Evolutionary conservation across 2,797 vertebrate genomes (phyloP).

Genomic region (Crenuchus spilurus): DNA sequence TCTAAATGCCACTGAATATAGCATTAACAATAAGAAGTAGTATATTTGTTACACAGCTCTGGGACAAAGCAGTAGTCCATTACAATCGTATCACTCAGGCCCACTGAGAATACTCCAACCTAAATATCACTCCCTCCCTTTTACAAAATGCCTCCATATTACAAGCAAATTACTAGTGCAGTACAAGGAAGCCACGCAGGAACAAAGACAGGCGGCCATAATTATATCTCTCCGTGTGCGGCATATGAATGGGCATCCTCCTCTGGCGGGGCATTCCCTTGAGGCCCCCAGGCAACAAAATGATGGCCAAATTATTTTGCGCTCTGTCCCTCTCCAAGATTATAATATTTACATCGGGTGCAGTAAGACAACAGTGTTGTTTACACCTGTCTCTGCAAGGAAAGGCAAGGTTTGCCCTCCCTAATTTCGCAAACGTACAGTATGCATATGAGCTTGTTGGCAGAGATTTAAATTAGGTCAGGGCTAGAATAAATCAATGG

Average conservation of each 20-base stretch:
- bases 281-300: conserved; percentile 77
- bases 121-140: conserved; percentile 73
- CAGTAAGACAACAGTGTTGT: conserved; percentile 80
- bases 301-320: conserved; percentile 84
- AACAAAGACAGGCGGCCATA: conserved; percentile 83
- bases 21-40: conserved; percentile 3
- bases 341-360: conserved; percentile 79
- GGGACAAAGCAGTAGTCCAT: conserved; percentile 57
- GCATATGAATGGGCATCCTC: conserved; percentile 82
- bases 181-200: conserved; percentile 76
- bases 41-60: conserved; percentile 39
- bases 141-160: conserved; percentile 60
- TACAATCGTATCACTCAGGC: conserved; percentile 68
- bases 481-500: conserved; percentile 85
- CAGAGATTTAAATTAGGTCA: conserved; percentile 87
- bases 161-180: conserved; percentile 80
- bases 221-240: conserved; percentile 82
- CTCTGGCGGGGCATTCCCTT: conserved; percentile 75
- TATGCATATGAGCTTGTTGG: conserved; percentile 84
- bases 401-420: conserved; percentile 73
- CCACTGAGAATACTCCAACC: conserved; percentile 74
- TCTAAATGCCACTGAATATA: neutral
- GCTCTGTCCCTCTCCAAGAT: conserved; percentile 68
- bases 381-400: conserved; percentile 80
- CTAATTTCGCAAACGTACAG: conserved; percentile 84